These are phyloP conservation scores for Dasypus novemcinctus DNA, from an alignment of 2,113 vertebrate genomes.

Conservation along the genomic window DNA sequence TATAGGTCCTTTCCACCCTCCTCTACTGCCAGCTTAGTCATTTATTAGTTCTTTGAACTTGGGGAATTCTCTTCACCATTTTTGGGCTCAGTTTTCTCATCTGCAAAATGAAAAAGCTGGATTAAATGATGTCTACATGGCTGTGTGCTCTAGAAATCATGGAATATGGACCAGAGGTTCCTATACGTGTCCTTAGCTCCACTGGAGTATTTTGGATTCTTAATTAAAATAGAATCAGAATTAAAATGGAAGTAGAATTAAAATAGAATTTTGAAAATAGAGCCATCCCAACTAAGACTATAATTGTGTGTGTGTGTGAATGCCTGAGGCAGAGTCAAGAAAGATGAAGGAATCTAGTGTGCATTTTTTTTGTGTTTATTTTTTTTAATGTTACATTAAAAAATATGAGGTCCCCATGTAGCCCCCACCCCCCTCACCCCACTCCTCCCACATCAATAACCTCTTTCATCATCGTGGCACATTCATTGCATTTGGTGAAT, in stretches of 20 bases:
- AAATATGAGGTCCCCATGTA: too few relatives aligned
- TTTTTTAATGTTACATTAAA: too few relatives aligned
- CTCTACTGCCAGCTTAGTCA: not conserved
- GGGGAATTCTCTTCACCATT: not conserved
- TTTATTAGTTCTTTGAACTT: not conserved
- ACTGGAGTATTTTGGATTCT: not conserved
- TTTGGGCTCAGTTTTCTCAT: not conserved
- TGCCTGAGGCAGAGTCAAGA: not conserved
- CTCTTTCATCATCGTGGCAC: too few relatives aligned
- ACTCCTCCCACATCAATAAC: too few relatives aligned
- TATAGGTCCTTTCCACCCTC: not conserved
- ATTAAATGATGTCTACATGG: not conserved
- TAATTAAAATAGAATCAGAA: not conserved
- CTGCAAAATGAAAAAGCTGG: not conserved
- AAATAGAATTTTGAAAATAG: slow-evolving; percentile 37
- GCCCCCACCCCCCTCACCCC: too few relatives aligned
- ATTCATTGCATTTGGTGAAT: too few relatives aligned
- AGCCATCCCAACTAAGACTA: not conserved
- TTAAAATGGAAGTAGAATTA: not conserved
- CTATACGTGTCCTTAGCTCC: not conserved
- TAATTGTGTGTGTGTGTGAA: not conserved
- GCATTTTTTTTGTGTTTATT: too few relatives aligned
- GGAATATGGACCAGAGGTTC: not conserved
- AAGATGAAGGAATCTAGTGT: not conserved
- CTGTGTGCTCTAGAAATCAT: not conserved